Base-by-base conservation (phyloP, 2,888 invertebrate species). In the Coremacera marginata region DNA sequence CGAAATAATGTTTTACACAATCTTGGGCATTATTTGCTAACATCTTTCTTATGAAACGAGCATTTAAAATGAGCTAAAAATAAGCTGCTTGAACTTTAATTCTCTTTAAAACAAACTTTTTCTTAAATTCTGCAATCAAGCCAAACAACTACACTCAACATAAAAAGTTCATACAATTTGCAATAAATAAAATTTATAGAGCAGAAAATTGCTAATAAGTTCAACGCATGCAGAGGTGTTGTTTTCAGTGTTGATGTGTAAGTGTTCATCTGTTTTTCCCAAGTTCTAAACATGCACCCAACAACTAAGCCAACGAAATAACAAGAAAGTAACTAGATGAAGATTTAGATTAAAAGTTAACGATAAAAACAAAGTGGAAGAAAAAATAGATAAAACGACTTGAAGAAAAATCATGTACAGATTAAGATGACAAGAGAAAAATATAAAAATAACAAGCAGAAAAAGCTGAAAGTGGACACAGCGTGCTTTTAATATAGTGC, bases 171-270 rank as follows among this genome's bases (percentile, higher is more conserved):
- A 78, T 78, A 79, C 81, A 83, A 82, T 81, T 82, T 80, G 80
- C 79, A 82, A 84, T 83, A 84, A 84, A 83, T 83, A 81, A 84
- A 87, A 83, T 84, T 86, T 85, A 87, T 84, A 83, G 85, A 78
- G 82, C 82, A 83, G 84, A 83, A 86, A 86, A 86, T 85, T 84
- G 84, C 83, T 83, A 84, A 84, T 83, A 83, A 84, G 81, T 78
- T 80, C 77, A 80, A 77, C 77, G 67, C 80, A 79, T 78, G 80
- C 81, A 77, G 79, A 70, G 51, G 70, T 70, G 70, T 34, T 19
- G 37, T 57, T 25, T 9, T 3, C 19, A 49, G 11, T 44, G 34
- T 9, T 2, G 27, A 9, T 34, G n/a, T 65, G 65, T 44, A 37
- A 16, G 27, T 63, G 8, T 19, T 5, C 11, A 14, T 0, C 22